phyloP scores from a whole-genome alignment of 2,888 invertebrate genomes.

The Spisula solida region DNA sequence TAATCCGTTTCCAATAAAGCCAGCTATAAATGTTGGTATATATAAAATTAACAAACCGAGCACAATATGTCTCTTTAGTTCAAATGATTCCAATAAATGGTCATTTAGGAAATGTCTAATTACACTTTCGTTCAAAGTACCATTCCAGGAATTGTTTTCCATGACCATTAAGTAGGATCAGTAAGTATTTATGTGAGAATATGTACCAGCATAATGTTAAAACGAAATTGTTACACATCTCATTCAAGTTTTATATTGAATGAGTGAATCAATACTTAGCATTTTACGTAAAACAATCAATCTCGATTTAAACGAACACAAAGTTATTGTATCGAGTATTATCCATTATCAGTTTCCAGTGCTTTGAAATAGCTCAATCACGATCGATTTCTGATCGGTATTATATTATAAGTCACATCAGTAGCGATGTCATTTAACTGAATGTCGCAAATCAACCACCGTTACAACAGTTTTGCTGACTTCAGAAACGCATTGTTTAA shows the following conservation, averaged over 20 bases:
- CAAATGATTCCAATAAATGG: constrained; percentile 10
- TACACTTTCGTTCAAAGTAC: constrained; percentile 42
- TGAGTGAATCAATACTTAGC: too few relatives aligned
- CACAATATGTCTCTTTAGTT: background rate
- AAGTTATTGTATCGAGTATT: background rate
- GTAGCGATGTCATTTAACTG: background rate
- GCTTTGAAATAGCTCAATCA: background rate
- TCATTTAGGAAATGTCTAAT: constrained; percentile 40
- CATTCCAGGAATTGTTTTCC: constrained; percentile 33
- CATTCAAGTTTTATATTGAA: too few relatives aligned
- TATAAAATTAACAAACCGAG: constrained; percentile 69
- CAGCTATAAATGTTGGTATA: constrained; percentile 72
- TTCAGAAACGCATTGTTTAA: background rate
- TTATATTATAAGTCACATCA: background rate
- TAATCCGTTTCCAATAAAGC: constrained; percentile 73
- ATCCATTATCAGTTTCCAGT: background rate
- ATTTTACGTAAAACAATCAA: too few relatives aligned
- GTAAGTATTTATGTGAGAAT: too few relatives aligned
- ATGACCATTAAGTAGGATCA: background rate
- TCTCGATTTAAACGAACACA: background rate
- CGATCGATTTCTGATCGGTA: background rate
- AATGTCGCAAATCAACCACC: background rate
- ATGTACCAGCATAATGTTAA: too few relatives aligned
- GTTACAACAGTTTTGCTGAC: background rate
- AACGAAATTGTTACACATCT: too few relatives aligned